phyloP scores from a whole-genome alignment of 2,797 vertebrate genomes.

The Syngnathus rostellatus region DNA sequence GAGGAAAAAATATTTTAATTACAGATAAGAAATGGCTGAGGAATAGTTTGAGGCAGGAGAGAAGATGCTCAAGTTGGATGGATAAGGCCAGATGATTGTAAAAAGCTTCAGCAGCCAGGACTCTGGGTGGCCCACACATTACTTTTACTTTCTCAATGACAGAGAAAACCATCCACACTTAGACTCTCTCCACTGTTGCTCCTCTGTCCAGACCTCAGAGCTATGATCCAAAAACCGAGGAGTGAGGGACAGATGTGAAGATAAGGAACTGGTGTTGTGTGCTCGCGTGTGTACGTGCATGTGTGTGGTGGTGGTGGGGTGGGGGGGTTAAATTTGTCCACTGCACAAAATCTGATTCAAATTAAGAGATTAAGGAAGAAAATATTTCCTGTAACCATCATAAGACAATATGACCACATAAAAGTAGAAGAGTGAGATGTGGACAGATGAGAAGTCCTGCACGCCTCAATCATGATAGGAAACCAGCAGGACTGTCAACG shows the following conservation, averaged over 20 bases:
- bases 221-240: slow-evolving; percentile 32
- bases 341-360: slow-evolving; percentile 4
- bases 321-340: slow-evolving; percentile 3
- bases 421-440: background rate
- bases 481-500: no score
- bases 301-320: background rate
- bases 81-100: slow-evolving; percentile 58
- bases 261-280: background rate
- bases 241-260: slow-evolving; percentile 11
- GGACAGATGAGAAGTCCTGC: no score
- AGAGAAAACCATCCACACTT: slow-evolving; percentile 19
- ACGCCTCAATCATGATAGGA: no score
- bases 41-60: slow-evolving; percentile 30
- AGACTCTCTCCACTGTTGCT: slow-evolving; percentile 22
- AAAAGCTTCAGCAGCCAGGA: slow-evolving; percentile 59
- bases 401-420: background rate
- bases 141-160: slow-evolving; percentile 50
- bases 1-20: slow-evolving; percentile 2
- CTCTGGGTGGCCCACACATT: slow-evolving; percentile 65
- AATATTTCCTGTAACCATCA: background rate
- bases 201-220: slow-evolving; percentile 42
- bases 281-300: no score
- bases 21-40: slow-evolving; percentile 11
- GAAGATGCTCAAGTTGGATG: slow-evolving; percentile 34
- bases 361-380: background rate